Percentiles rank a stretch among this genome's conserved stretches.
These are phyloP conservation scores for Sebastes oblongus DNA, from an alignment of 2,797 vertebrate species.

Conservation along the genomic window DNA sequence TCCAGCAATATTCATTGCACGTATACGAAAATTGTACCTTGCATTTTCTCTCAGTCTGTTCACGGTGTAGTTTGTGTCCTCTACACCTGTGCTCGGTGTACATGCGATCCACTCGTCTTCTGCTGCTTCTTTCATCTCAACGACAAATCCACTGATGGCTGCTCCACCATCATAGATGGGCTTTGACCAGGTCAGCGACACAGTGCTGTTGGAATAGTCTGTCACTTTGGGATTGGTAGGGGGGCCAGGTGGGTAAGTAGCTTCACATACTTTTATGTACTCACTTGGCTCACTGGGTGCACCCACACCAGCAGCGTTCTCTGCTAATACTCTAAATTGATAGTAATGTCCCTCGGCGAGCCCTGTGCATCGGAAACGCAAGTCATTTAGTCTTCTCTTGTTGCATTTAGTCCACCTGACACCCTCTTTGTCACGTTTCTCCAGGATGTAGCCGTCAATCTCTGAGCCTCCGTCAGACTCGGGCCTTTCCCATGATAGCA, in stretches of 20 bases:
- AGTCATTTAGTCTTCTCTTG: slow-evolving; percentile 92
- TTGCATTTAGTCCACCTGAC: slow-evolving; percentile 97
- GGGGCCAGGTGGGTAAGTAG: slow-evolving; percentile 92
- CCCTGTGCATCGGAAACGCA: slow-evolving; percentile 92
- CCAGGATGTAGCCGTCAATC: slow-evolving; percentile 91
- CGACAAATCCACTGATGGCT: slow-evolving; percentile 88
- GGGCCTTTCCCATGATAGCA: slow-evolving; percentile 95
- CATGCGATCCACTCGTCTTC: slow-evolving; percentile 91
- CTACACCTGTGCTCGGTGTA: slow-evolving; percentile 87
- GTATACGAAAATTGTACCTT: slow-evolving; percentile 93
- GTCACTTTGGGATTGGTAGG: slow-evolving; percentile 93
- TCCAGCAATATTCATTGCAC: slow-evolving; percentile 91
- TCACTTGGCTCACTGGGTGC: slow-evolving; percentile 89
- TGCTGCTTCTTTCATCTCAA: slow-evolving; percentile 90
- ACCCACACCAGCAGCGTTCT: slow-evolving; percentile 94
- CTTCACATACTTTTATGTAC: slow-evolving; percentile 93
- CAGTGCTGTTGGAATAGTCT: slow-evolving; percentile 89
- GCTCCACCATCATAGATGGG: slow-evolving; percentile 97
- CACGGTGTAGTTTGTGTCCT: slow-evolving; percentile 89
- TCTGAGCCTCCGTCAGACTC: slow-evolving; percentile 94
- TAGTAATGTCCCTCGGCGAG: slow-evolving; percentile 92
- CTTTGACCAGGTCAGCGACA: slow-evolving; percentile 93
- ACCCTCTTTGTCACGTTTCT: slow-evolving; percentile 97
- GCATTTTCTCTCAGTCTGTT: slow-evolving; percentile 92
- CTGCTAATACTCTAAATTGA: slow-evolving; percentile 96